Conservation (phyloP, 2,797 vertebrate genomes). For the Channallabes apus region DNA sequence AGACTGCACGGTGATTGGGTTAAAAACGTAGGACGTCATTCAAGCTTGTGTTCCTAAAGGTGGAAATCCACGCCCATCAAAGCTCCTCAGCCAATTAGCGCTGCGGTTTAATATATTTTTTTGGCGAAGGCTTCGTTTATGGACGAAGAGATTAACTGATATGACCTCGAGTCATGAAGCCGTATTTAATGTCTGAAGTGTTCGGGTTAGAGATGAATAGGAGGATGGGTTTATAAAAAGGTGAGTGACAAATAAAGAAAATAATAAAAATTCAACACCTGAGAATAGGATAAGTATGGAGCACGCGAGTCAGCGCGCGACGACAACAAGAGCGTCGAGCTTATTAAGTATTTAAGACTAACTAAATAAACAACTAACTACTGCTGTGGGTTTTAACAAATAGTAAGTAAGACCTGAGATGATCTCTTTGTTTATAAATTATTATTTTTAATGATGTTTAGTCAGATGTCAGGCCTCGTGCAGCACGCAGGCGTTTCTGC, state of each 20-base stretch:
- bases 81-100: background rate
- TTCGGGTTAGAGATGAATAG: background rate
- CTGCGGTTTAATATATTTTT: background rate
- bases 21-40: background rate
- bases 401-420: background rate
- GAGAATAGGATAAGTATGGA: background rate
- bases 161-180: background rate
- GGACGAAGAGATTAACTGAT: background rate
- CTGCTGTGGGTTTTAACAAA: background rate
- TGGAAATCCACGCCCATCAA: slow-evolving; percentile 10
- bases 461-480: background rate
- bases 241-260: background rate
- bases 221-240: background rate
- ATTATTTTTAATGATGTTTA: background rate
- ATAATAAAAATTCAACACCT: background rate
- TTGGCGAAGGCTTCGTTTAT: background rate
- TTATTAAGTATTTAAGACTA: too few relatives aligned
- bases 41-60: slow-evolving; percentile 6
- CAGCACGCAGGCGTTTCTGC: background rate
- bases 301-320: slow-evolving; percentile 6
- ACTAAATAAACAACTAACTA: accelerated
- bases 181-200: background rate
- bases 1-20: background rate
- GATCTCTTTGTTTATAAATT: too few relatives aligned
- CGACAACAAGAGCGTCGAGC: background rate